Base-by-base conservation (phyloP, 2,113 vertebrate genomes). In the Amia ocellicauda region DNA sequence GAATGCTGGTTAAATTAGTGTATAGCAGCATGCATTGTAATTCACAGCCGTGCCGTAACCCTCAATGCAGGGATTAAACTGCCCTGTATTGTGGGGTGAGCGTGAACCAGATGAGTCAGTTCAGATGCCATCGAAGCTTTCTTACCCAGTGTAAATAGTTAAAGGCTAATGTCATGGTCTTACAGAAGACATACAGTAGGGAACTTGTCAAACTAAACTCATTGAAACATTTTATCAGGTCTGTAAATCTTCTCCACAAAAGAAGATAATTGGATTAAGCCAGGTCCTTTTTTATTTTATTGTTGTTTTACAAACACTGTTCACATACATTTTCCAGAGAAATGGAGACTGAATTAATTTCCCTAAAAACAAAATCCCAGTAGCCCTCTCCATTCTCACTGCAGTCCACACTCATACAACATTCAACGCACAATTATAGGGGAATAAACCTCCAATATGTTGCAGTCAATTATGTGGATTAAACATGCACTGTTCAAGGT, bases 221-320 rank as follows among this genome's bases (percentile, higher is more conserved):
- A 36, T 36, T 36, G 5, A 11, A 36, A 36, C 31, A 36, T 36
- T 11, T 36, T 36, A 36, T 7, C 31, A 36, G 31, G 11, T 36
- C 31, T 36, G 31, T 36, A 11, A 36, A 5, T 36, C 24, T 8
- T 45, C 53, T 49, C n/a, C 13, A 50, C 5, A 36, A 55, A 20
- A 54, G 26, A 36, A 45, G 19, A 20, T 8, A 23, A 36, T 13
- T 63, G 10, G 27, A 42, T 64, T 55, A 23, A 45, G 7, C 17
- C 36, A 55, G 40, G 62, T 64, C 63, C 20, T 54, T 65, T 36
- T 19, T 64, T 51, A 10, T 47, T 64, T 64, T 47, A 26, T 56
- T 56, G 5, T 64, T n/a, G n/a, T n/a, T 7, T 36, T 36, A 36
- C 31, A 36, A 36, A 36, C 31, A 36, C 11, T 5, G 31, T 36